A percentile compares a stretch with the other conserved stretches of the same genome.
These are phyloP conservation scores for Tor tambroides DNA, from an alignment of 2,113 vertebrate species.

Conservation along the genomic window DNA sequence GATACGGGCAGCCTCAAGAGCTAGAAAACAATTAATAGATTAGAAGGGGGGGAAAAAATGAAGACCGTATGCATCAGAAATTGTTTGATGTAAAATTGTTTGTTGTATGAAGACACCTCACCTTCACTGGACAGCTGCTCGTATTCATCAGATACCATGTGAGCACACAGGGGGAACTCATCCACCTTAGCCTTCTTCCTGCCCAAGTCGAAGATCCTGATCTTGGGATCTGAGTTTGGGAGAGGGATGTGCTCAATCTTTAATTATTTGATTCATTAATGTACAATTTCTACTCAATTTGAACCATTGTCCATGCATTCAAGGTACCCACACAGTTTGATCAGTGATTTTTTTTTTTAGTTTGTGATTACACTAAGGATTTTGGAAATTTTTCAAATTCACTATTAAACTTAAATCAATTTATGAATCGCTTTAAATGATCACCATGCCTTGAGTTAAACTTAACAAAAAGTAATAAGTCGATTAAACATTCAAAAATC, in stretches of 20 bases:
- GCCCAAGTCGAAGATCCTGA: constrained; percentile 92
- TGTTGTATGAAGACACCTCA: constrained; percentile 71
- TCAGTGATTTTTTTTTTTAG: no score
- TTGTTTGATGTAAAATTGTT: background rate
- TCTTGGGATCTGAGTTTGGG: constrained; percentile 84
- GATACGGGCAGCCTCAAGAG: constrained; percentile 89
- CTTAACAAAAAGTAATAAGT: no score
- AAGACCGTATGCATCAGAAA: background rate
- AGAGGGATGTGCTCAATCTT: constrained; percentile 2
- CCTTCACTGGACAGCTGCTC: constrained; percentile 95
- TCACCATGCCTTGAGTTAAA: no score
- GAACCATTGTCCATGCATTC: constrained; percentile 40
- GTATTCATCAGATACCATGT: constrained; percentile 95
- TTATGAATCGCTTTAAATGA: no score
- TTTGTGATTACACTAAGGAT: no score
- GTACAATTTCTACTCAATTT: constrained; percentile 41
- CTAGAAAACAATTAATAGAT: constrained; percentile 59
- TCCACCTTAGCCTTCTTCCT: constrained; percentile 94
- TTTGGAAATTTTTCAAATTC: no score
- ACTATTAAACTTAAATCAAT: no score
- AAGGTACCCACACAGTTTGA: background rate
- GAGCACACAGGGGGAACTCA: constrained; percentile 91
- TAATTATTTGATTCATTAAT: background rate
- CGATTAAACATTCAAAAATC: no score
- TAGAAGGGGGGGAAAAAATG: constrained; percentile 41